phyloP scores from a whole-genome alignment of 2,797 vertebrate genomes.

The Austrolebias charrua region DNA sequence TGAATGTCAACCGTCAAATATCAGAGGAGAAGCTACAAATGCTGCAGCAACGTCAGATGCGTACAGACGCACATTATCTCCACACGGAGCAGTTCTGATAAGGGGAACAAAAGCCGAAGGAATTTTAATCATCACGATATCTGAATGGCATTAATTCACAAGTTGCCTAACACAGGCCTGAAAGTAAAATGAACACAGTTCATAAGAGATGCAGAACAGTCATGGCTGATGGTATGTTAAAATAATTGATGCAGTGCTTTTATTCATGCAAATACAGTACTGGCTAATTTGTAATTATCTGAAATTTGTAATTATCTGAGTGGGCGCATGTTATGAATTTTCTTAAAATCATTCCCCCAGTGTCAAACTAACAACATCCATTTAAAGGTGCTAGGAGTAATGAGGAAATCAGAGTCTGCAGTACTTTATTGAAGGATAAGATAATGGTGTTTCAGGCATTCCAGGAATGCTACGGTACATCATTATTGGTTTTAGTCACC shows the following conservation, averaged over 20 bases:
- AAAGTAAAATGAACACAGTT: slow-evolving; percentile 64
- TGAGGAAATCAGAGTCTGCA: slow-evolving; percentile 25
- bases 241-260: slow-evolving; percentile 60
- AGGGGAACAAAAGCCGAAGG: slow-evolving; percentile 62
- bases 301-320: slow-evolving; percentile 69
- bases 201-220: slow-evolving; percentile 59
- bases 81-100: slow-evolving; percentile 62
- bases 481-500: slow-evolving; percentile 16
- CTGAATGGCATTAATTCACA: slow-evolving; percentile 66
- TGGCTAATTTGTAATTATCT: slow-evolving; percentile 65
- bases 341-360: slow-evolving; percentile 49
- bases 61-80: slow-evolving; percentile 66
- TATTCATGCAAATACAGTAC: slow-evolving; percentile 75
- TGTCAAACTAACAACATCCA: slow-evolving; percentile 37
- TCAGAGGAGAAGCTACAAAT: slow-evolving; percentile 71
- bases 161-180: slow-evolving; percentile 48
- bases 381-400: slow-evolving; percentile 44
- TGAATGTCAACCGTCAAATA: slow-evolving; percentile 81
- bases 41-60: slow-evolving; percentile 53
- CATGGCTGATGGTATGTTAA: slow-evolving; percentile 61
- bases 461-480: slow-evolving; percentile 12
- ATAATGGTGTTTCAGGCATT: slow-evolving; percentile 12
- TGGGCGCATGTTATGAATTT: slow-evolving; percentile 56
- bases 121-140: slow-evolving; percentile 69
- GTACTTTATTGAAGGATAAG: background rate